phyloP scores from a whole-genome alignment of 2,113 vertebrate species.

The Rattus rattus region DNA sequence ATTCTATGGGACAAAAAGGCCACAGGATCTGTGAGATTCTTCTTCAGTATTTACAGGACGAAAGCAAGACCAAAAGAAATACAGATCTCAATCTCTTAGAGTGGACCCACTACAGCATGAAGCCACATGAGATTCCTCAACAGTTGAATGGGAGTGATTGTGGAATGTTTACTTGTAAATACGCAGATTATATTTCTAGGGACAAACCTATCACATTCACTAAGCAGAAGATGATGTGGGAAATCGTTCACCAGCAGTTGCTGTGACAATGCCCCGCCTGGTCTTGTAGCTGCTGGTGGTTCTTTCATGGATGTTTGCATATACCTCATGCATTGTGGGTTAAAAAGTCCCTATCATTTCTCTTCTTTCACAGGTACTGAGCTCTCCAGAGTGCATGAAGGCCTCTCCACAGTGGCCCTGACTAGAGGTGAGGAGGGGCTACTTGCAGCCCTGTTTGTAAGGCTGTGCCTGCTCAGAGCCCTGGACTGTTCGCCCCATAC shows the following conservation, averaged over 20 bases:
- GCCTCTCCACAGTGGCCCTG: constrained; percentile 48
- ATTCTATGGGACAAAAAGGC: constrained; percentile 93
- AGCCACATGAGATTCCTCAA: constrained; percentile 93
- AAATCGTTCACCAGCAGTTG: constrained; percentile 94
- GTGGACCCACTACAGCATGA: constrained; percentile 91
- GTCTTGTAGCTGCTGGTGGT: constrained; percentile 72
- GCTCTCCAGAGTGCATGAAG: constrained; percentile 56
- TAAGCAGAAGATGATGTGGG: constrained; percentile 96
- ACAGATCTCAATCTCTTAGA: constrained; percentile 89
- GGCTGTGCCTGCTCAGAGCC: constrained; percentile 76
- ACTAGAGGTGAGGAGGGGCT: constrained; percentile 50
- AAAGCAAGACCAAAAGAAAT: constrained; percentile 92
- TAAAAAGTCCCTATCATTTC: constrained; percentile 63
- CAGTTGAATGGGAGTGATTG: constrained; percentile 95
- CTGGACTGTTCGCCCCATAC: constrained; percentile 69
- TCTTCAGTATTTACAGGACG: constrained; percentile 92
- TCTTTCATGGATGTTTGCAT: constrained; percentile 74
- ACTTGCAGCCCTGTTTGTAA: constrained; percentile 58
- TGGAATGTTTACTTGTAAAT: constrained; percentile 96
- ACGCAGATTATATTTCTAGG: constrained; percentile 92
- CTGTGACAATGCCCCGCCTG: constrained; percentile 83
- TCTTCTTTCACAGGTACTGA: constrained; percentile 74
- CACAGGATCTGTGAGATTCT: constrained; percentile 90
- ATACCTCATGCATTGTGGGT: constrained; percentile 80
- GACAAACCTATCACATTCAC: constrained; percentile 92